Evolutionary conservation across 2,113 vertebrate genomes (phyloP).

Genomic region (Platysternon megacephalum): DNA sequence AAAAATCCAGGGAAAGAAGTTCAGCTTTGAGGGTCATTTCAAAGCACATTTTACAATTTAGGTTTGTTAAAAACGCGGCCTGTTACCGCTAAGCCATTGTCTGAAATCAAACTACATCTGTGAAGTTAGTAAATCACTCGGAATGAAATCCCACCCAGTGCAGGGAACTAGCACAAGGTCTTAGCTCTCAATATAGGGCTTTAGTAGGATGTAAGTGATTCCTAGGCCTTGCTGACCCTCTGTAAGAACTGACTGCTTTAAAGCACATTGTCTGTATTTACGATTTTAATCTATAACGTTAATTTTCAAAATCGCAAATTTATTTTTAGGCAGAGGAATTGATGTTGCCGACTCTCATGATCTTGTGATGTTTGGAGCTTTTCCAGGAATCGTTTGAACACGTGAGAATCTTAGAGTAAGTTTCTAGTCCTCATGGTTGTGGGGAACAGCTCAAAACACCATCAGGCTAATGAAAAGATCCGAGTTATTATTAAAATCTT

Average conservation of each 20-base stretch:
- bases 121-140: background rate
- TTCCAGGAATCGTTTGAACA: background rate
- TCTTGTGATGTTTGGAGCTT: background rate
- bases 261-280: background rate
- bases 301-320: background rate
- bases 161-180: background rate
- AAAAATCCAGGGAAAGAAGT: background rate
- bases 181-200: background rate
- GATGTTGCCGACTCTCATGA: background rate
- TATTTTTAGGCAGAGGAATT: background rate
- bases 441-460: background rate
- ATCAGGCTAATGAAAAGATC: background rate
- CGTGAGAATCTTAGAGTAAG: background rate
- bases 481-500: background rate
- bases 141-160: background rate
- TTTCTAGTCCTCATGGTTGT: background rate
- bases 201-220: background rate
- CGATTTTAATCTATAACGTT: background rate
- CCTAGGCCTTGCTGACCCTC: background rate
- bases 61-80: background rate
- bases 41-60: background rate
- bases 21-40: background rate
- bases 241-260: background rate
- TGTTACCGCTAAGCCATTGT: conserved; percentile 4
- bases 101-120: background rate